Evolutionary conservation across 1,140 invertebrate species (phyloP), one percentile per base, ranked within the genome.

Genomic region (Drosophila sechellia): DNA sequence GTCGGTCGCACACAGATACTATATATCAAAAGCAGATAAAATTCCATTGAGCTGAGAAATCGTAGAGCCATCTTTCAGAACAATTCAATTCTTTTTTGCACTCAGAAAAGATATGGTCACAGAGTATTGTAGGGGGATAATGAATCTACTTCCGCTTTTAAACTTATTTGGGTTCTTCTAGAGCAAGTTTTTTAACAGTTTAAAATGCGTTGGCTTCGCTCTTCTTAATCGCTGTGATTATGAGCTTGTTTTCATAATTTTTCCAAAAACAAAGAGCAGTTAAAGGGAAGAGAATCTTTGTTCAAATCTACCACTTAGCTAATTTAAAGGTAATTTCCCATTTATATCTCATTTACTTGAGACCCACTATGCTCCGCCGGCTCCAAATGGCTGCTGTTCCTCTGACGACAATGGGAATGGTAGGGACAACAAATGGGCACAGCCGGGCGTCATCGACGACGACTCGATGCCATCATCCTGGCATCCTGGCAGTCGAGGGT

Each of bases 401-500:
- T 65, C 22, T 27, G 64, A 69, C 49, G 64, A 70, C 66, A 70
- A 68, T 61, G 56, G 56, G 59, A 31, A 31, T 31, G 31, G 52
- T 27, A 58, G 17, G n/a, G 37, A 59, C 55, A 73, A 79, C 75
- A 78, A 79, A 77, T 80, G 78, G 78, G 72, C 65, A 65, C 78
- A 76, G 42, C 52, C 55, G 25, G 35, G 66, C 63, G 59, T 65
- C 55, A 58, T 64, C 35, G 45, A 39, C 35, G 45, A 39, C 17
- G 48, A 64, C 64, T 64, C 45, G 64, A 59, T 74, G 61, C 48
- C 73, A 64, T 59, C 73, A 64, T 59, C 39, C 59, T 77, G 58
- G 53, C 73, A 57, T 59, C 39, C 59, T 77, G 58, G 56, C 74
- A 75, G 84, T 61, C 72, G 84, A 87, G 84, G 84, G 89, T 87